These are phyloP conservation scores for Oscarella lobularis DNA, from an alignment of 37 sponge, comb jelly and placozoan genomes.

Conservation along the genomic window DNA sequence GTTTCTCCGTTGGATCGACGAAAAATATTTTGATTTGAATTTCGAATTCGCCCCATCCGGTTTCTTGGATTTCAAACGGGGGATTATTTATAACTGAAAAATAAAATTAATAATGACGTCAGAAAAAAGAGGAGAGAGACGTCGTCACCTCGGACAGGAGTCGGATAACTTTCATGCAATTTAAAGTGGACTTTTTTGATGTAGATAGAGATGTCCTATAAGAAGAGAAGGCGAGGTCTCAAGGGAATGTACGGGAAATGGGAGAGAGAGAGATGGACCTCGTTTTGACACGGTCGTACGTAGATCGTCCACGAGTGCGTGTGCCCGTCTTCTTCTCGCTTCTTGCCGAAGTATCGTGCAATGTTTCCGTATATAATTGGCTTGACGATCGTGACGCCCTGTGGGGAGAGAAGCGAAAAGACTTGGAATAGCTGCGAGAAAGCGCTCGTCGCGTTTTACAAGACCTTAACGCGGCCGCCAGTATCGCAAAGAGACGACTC, in stretches of 20 bases:
- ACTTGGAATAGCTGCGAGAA: too few relatives aligned
- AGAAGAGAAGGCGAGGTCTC: neutral
- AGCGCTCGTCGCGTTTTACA: too few relatives aligned
- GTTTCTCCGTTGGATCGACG: conserved; percentile 76
- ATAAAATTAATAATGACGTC: neutral
- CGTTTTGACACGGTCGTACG: conserved; percentile 78
- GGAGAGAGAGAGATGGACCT: conserved; percentile 23
- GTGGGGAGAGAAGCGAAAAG: too few relatives aligned
- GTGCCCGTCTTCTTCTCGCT: conserved; percentile 93
- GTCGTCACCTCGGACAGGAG: conserved; percentile 54
- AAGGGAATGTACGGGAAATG: neutral
- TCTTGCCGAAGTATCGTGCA: conserved; percentile 76
- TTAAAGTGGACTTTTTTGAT: conserved; percentile 89
- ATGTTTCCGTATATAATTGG: conserved; percentile 82
- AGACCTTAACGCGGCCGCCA: too few relatives aligned
- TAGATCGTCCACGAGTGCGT: conserved; percentile 94
- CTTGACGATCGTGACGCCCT: conserved; percentile 58
- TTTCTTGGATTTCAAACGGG: conserved; percentile 78
- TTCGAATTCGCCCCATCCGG: conserved; percentile 99
- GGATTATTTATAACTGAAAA: conserved; percentile 56
- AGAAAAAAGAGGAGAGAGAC: neutral
- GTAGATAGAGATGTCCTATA: conserved; percentile 14
- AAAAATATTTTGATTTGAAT: conserved; percentile 82
- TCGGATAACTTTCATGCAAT: conserved; percentile 91
- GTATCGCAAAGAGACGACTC: too few relatives aligned